phyloP scores from a whole-genome alignment of 2,113 vertebrate genomes.

The Petrocephalus microphthalmus region DNA sequence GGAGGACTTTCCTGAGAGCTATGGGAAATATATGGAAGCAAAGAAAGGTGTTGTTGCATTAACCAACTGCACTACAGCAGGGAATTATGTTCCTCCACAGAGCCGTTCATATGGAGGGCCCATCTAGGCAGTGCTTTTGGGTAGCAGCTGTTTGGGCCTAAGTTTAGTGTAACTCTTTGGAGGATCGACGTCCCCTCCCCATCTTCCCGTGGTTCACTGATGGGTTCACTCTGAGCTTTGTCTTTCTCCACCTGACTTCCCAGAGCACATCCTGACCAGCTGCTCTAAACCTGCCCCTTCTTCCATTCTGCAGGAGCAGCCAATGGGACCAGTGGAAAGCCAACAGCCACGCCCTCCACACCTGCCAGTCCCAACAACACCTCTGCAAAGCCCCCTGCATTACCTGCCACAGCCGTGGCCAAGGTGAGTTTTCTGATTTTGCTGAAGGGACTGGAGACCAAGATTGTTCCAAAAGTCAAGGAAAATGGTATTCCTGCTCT shows the following conservation, averaged over 20 bases:
- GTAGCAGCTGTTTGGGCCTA: not conserved
- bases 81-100: not conserved
- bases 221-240: not conserved
- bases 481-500: not conserved
- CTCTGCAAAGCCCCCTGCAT: constrained; percentile 72
- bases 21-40: constrained; percentile 93
- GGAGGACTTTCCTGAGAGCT: constrained; percentile 89
- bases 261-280: constrained; percentile 62
- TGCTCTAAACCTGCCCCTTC: constrained; percentile 71
- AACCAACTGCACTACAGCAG: not conserved
- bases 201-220: no score
- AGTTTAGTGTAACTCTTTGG: not conserved
- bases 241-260: constrained; percentile 57
- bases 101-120: not conserved
- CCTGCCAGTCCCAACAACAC: constrained; percentile 74
- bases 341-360: constrained; percentile 69
- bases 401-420: constrained; percentile 68
- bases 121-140: not conserved
- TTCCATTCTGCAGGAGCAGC: constrained; percentile 71
- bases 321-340: constrained; percentile 82
- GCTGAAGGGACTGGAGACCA: not conserved
- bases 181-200: not conserved
- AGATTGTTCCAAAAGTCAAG: not conserved
- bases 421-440: constrained; percentile 51
- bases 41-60: constrained; percentile 77